Base-by-base conservation (phyloP, 1,140 invertebrate genomes). In the Drosophila jambulina region DNA sequence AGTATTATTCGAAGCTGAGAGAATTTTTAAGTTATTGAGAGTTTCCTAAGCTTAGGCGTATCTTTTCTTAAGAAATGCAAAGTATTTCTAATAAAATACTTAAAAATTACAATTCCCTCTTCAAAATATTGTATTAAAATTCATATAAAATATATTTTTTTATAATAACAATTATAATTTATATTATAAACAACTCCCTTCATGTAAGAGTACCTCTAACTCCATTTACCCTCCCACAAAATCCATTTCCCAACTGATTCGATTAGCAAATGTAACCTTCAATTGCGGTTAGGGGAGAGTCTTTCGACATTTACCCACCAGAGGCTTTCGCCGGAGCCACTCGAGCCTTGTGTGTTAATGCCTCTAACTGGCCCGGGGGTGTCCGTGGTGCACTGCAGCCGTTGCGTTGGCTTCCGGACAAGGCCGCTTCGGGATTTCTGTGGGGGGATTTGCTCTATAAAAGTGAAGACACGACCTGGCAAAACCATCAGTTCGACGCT, bases 401-500 rank as follows among this genome's bases (percentile, higher is more conserved):
- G 8, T 46, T 68, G 67, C 70, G 70, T 72, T 65, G 48, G 67
- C 70, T 72, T 71, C 70, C 70, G 70, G 45, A 71, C 70, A 72
- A 72, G 70, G 70, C 68, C 68, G 54, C 29, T 17, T 23, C 19
- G 12, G 21, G 21, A 4, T 3, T 38, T 27, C n/a, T 36, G 36
- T 51, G 25, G n/a, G 42, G 36, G 27, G 32, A n/a, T 21, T 27
- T 21, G 70, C 67, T 76, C 75, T 90, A 90, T 90, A 90, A 85
- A 90, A 90, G 75, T 74, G 54, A 49, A 53, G 46, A 45, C 53
- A 64, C 60, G 48, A 57, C 12, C 46, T 68, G 82, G 68, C 49
- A 45, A 45, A 25, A 54, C 57, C 86, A 90, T 91, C 85, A 90
- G 85, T 90, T 86, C 78, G 67, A 60, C 86, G 58, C 45, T 67